Conservation (phyloP, 1,140 invertebrate species). For the Scaptodrosophila lebanonensis region DNA sequence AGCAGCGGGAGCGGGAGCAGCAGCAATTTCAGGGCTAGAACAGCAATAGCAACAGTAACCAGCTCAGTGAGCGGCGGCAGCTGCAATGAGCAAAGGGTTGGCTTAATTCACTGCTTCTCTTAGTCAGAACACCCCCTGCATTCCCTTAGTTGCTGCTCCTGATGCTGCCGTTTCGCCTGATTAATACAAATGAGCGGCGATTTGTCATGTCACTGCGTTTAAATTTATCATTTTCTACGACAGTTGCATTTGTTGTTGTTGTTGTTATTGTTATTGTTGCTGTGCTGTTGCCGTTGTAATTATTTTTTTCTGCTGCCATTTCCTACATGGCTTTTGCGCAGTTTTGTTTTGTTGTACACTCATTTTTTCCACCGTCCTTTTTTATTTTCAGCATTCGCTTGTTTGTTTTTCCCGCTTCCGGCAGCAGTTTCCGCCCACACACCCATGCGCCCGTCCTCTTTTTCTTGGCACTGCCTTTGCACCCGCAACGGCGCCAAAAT, state of each 20-base stretch:
- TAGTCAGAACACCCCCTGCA: not conserved
- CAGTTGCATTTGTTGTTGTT: conserved; percentile 51
- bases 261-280: conserved; percentile 15
- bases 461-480: too few relatives aligned
- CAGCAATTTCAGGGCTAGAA: conserved; percentile 51
- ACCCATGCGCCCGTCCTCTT: too few relatives aligned
- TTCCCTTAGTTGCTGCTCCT: not conserved
- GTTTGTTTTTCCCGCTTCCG: conserved; percentile 69
- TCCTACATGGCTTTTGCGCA: conserved; percentile 56
- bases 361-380: conserved; percentile 17
- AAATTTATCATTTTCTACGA: conserved; percentile 73
- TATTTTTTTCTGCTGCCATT: conserved; percentile 44
- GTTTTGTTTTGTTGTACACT: conserved; percentile 31
- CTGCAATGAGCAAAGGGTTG: conserved; percentile 27
- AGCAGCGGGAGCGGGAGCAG: not conserved
- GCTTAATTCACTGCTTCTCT: conserved; percentile 9
- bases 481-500: conserved; percentile 57
- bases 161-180: conserved; percentile 49
- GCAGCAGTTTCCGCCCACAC: conserved; percentile 25
- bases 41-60: conserved; percentile 73
- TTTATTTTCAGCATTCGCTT: conserved; percentile 36
- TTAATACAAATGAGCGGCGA: conserved; percentile 74
- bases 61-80: not conserved
- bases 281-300: conserved; percentile 12
- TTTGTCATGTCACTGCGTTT: conserved; percentile 75